phyloP scores from a whole-genome alignment of 2,888 invertebrate genomes.

The Xestoiulus laeticollis region DNA sequence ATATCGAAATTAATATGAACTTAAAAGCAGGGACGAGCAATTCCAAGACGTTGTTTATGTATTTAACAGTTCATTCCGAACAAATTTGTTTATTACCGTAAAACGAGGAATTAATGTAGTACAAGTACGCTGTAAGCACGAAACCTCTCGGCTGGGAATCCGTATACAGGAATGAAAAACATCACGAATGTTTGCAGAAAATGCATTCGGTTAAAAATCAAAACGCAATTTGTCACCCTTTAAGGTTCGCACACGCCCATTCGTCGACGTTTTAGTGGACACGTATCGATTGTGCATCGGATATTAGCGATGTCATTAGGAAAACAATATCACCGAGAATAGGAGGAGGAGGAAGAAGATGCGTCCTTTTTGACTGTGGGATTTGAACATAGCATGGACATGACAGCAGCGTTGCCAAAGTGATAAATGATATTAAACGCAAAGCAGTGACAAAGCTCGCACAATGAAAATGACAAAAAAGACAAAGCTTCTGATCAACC shows the following conservation, averaged over 20 bases:
- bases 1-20: background rate
- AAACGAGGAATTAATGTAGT: background rate
- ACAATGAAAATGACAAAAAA: constrained; percentile 25
- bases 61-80: background rate
- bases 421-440: constrained; percentile 43
- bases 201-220: background rate
- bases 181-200: background rate
- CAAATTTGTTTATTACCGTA: background rate
- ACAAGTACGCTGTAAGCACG: too few relatives aligned
- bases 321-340: constrained; percentile 19
- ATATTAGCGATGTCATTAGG: constrained; percentile 41
- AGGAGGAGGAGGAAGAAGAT: background rate
- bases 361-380: constrained; percentile 21
- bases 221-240: constrained; percentile 28
- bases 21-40: background rate
- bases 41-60: background rate
- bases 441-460: constrained; percentile 39
- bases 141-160: too few relatives aligned
- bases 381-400: constrained; percentile 31
- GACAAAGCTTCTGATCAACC: background rate
- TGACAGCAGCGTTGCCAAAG: constrained; percentile 11
- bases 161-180: background rate
- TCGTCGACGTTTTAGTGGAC: background rate
- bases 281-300: constrained; percentile 23
- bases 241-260: background rate